These are phyloP conservation scores for Siderastrea radians DNA, from an alignment of 92 coral and sea anemone genomes.

Conservation along the genomic window DNA sequence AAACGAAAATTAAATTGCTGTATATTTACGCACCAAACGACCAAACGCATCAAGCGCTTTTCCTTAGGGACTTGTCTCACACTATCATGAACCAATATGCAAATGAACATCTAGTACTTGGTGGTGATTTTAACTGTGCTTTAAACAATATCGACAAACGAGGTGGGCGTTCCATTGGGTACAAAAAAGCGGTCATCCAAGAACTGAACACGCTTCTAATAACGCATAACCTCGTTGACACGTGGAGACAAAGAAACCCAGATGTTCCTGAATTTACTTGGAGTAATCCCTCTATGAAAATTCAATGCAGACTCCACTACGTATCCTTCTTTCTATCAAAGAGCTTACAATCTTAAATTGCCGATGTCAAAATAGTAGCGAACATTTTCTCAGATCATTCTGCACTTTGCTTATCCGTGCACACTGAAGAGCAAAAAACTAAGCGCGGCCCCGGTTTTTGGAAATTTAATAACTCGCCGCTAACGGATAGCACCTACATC, in stretches of 20 bases:
- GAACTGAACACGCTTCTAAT: too few relatives aligned
- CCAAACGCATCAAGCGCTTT: neutral
- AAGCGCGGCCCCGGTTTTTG: neutral
- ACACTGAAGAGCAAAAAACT: neutral
- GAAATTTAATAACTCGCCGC: conserved; percentile 14
- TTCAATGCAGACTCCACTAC: conserved; percentile 4
- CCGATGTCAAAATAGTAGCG: neutral
- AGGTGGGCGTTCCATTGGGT: neutral
- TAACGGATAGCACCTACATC: neutral
- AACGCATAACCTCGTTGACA: neutral
- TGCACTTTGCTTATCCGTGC: neutral
- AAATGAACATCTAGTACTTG: neutral
- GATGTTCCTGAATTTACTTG: neutral
- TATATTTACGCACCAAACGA: neutral
- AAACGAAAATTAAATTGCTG: neutral
- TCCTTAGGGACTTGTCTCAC: neutral
- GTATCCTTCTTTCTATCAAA: neutral
- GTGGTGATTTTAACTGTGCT: neutral
- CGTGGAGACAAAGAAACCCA: neutral
- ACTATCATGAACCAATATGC: neutral
- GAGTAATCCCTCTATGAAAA: conserved; percentile 5
- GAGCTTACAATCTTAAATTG: neutral
- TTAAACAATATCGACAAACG: neutral
- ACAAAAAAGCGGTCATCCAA: neutral
- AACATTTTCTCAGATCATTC: neutral